These are phyloP conservation scores for Euplagia quadripunctaria DNA, from an alignment of 2,888 invertebrate genomes.

Conservation along the genomic window DNA sequence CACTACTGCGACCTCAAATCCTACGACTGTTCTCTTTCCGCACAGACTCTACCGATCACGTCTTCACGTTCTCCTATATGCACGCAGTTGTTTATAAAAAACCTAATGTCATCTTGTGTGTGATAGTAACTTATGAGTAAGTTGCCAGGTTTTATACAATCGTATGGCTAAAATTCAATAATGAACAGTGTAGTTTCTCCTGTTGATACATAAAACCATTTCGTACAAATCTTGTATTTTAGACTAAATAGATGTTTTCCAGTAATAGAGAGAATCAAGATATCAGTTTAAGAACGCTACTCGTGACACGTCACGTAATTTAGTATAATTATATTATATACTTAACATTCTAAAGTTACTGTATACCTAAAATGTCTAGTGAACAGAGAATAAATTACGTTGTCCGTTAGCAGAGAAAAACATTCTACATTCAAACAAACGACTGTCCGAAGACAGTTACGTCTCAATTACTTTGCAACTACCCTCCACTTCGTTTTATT, in stretches of 20 bases:
- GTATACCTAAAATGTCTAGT: constrained; percentile 5
- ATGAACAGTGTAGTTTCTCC: neutral
- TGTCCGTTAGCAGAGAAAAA: constrained; percentile 1
- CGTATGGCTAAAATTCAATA: too few species aligned
- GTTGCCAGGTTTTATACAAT: neutral
- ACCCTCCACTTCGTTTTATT: constrained; percentile 17
- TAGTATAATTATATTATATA: neutral
- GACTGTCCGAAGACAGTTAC: constrained; percentile 23
- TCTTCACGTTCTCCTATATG: too few species aligned
- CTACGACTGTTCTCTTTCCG: too few species aligned
- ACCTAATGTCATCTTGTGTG: neutral
- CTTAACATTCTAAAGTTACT: neutral
- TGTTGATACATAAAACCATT: too few species aligned
- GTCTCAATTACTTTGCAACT: constrained; percentile 32
- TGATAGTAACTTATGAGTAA: neutral
- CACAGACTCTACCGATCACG: too few species aligned
- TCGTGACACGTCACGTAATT: neutral
- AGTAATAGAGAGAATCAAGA: neutral
- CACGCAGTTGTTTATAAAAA: too few species aligned
- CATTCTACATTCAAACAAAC: constrained; percentile 17
- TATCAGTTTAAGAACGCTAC: neutral
- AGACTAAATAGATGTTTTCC: too few species aligned
- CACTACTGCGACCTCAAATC: too few species aligned
- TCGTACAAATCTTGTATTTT: too few species aligned
- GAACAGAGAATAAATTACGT: constrained; percentile 4